phyloP scores from a whole-genome alignment of 2,888 invertebrate species.

The Hypolimnas misippus region DNA sequence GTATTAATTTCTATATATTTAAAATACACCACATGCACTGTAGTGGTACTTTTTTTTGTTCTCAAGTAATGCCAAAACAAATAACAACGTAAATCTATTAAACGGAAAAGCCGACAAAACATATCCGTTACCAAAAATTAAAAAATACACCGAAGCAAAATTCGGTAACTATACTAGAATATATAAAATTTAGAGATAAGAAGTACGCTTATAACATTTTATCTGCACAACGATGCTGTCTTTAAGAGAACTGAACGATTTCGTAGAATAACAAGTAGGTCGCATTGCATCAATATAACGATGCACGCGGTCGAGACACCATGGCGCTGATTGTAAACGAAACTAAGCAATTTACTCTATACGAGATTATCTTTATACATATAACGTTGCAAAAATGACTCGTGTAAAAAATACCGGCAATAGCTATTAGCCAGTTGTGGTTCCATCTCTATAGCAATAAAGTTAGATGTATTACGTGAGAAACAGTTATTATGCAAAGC shows the following conservation, averaged over 20 bases:
- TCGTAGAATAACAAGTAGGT: constrained; percentile 72
- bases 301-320: constrained; percentile 59
- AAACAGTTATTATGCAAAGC: constrained; percentile 26
- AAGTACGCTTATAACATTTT: neutral
- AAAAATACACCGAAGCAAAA: no score
- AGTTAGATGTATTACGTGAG: constrained; percentile 18
- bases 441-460: neutral
- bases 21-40: no score
- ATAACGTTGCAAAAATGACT: neutral
- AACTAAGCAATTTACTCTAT: constrained; percentile 66
- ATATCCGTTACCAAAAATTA: no score
- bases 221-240: constrained; percentile 32
- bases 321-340: constrained; percentile 65
- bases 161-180: neutral
- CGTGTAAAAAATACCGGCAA: neutral
- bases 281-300: constrained; percentile 76
- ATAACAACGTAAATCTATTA: no score
- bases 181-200: neutral
- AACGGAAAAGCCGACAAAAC: no score
- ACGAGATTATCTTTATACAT: constrained; percentile 46
- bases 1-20: no score
- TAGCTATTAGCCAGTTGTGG: neutral
- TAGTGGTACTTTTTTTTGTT: no score
- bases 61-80: no score
- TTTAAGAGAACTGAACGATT: constrained; percentile 52